These are phyloP conservation scores for Cantharis rustica DNA, from an alignment of 2,888 invertebrate species.

Conservation along the genomic window DNA sequence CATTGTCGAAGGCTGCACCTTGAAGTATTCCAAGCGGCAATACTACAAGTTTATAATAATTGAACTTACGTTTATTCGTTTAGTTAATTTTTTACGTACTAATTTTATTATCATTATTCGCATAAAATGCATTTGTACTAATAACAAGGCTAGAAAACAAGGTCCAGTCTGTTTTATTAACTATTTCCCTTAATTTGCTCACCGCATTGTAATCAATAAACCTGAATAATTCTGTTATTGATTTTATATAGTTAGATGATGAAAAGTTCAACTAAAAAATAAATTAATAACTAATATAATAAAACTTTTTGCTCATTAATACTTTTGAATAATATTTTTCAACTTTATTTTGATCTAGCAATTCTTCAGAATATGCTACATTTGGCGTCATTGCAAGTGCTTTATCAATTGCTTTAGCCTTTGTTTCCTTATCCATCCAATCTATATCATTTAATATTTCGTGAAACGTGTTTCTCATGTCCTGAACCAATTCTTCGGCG, in stretches of 20 bases:
- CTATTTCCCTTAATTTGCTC: slow-evolving; percentile 59
- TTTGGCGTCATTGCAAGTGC: slow-evolving; percentile 68
- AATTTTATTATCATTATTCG: slow-evolving; percentile 60
- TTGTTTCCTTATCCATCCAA: slow-evolving; percentile 83
- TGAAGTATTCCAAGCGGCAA: slow-evolving; percentile 89
- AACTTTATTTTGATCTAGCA: slow-evolving; percentile 56
- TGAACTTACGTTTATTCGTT: neutral
- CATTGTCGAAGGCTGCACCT: slow-evolving; percentile 82
- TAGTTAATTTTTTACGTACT: slow-evolving; percentile 51
- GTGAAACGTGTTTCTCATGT: slow-evolving; percentile 81
- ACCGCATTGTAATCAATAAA: slow-evolving; percentile 59
- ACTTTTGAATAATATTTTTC: slow-evolving; percentile 73
- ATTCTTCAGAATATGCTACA: slow-evolving; percentile 61
- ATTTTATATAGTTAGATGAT: slow-evolving; percentile 27
- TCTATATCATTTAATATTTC: slow-evolving; percentile 78
- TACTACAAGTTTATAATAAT: slow-evolving; percentile 61
- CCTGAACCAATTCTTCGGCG: slow-evolving; percentile 85
- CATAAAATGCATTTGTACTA: slow-evolving; percentile 63
- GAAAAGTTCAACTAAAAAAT: slow-evolving; percentile 55
- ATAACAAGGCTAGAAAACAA: slow-evolving; percentile 58
- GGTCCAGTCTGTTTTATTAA: slow-evolving; percentile 62
- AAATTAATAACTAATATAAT: slow-evolving; percentile 25
- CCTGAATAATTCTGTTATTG: neutral
- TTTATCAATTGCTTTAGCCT: too few species aligned
- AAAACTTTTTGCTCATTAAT: slow-evolving; percentile 37